A percentile compares a stretch with the other conserved stretches of the same genome.
Conservation (phyloP, 2,888 invertebrate species). For the Poecilobothrus nobilitatus region DNA sequence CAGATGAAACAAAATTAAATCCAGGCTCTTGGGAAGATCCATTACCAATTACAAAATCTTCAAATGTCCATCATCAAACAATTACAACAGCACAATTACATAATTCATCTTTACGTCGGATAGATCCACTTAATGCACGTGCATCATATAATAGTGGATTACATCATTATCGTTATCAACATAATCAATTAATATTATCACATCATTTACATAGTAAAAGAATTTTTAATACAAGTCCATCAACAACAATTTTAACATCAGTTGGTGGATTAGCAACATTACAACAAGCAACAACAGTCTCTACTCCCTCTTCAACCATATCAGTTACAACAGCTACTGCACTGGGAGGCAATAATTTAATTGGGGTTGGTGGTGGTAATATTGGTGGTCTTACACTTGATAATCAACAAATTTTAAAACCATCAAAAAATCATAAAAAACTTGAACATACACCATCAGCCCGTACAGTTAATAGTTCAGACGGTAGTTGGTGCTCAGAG, state of each 20-base stretch:
- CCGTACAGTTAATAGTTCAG: constrained; percentile 45
- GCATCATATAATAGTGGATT: constrained; percentile 24
- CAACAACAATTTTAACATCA: background rate
- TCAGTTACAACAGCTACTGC: constrained; percentile 21
- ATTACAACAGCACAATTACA: constrained; percentile 40
- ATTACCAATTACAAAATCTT: constrained; percentile 26
- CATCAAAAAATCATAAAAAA: constrained; percentile 21
- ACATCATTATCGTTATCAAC: constrained; percentile 1
- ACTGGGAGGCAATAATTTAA: constrained; percentile 17
- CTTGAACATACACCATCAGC: constrained; percentile 33
- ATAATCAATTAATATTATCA: constrained; percentile 28
- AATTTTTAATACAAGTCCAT: background rate
- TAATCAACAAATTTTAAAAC: constrained; percentile 5
- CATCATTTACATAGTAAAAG: constrained; percentile 29
- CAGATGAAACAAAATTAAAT: constrained; percentile 71
- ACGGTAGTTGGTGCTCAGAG: constrained; percentile 56
- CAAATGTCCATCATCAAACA: constrained; percentile 27
- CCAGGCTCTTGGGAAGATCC: constrained; percentile 73
- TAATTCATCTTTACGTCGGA: constrained; percentile 34
- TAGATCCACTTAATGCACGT: constrained; percentile 30
- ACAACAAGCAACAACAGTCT: background rate
- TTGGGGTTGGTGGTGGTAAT: constrained; percentile 15
- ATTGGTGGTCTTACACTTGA: background rate
- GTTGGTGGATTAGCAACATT: constrained; percentile 14
- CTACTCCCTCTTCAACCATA: constrained; percentile 17